Percentiles rank a stretch among this genome's conserved stretches.
These are phyloP conservation scores for Microchirus variegatus DNA, from an alignment of 2,797 vertebrate genomes.

Conservation along the genomic window DNA sequence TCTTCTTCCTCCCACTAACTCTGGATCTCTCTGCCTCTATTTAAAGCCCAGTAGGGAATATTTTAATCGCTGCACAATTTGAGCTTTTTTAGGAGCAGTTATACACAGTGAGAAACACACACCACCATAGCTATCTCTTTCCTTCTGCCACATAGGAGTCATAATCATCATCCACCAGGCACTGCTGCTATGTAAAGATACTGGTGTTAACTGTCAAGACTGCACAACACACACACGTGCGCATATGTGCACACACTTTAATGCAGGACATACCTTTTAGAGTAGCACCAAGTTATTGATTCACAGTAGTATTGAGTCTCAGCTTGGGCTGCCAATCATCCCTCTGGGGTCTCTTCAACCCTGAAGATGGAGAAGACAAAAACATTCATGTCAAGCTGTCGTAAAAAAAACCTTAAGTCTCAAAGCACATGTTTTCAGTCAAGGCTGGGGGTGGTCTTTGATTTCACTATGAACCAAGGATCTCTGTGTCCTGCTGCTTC, in stretches of 20 bases:
- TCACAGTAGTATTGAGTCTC: conserved; percentile 67
- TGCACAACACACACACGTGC: neutral
- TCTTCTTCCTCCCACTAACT: conserved; percentile 56
- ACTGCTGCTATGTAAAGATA: conserved; percentile 51
- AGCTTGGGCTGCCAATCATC: conserved; percentile 70
- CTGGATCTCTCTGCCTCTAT: conserved; percentile 49
- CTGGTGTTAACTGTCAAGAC: conserved; percentile 26
- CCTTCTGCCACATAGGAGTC: neutral
- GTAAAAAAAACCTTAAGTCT: conserved; percentile 17
- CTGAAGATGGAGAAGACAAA: conserved; percentile 58
- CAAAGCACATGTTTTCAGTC: conserved; percentile 5
- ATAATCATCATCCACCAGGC: conserved; percentile 39
- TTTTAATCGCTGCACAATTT: conserved; percentile 41
- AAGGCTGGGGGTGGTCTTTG: conserved; percentile 9
- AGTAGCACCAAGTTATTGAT: conserved; percentile 67
- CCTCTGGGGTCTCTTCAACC: conserved; percentile 56
- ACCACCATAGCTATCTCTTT: conserved; percentile 10
- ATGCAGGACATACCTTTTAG: conserved; percentile 63
- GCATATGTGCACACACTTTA: conserved; percentile 24
- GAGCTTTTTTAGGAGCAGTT: conserved; percentile 21
- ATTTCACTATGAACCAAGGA: conserved; percentile 1
- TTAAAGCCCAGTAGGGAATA: conserved; percentile 51
- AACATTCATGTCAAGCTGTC: conserved; percentile 46
- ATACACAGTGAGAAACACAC: conserved; percentile 19
- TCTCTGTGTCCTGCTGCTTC: conserved; percentile 1